phyloP scores from a whole-genome alignment of 2,113 vertebrate species.

The Ammodytes marinus region DNA sequence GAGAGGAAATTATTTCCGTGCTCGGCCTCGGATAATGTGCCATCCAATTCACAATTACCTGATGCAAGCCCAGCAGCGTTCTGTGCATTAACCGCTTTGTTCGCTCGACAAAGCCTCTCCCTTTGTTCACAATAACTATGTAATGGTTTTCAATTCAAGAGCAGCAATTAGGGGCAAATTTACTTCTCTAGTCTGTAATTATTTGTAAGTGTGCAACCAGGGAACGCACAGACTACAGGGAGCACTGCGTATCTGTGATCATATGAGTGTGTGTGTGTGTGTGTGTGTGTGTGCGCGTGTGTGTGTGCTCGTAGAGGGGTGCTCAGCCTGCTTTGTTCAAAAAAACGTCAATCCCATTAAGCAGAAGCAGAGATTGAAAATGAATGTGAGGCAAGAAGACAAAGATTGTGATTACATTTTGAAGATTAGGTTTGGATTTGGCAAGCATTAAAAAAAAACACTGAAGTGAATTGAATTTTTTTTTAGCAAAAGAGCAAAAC shows the following conservation, averaged over 20 bases:
- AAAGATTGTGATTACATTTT: slow-evolving; percentile 23
- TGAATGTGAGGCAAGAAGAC: slow-evolving; percentile 8
- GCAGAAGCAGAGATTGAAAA: slow-evolving; percentile 24
- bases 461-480: not conserved
- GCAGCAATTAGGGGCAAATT: slow-evolving; percentile 37
- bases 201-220: slow-evolving; percentile 40
- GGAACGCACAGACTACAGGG: slow-evolving; percentile 12
- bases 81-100: slow-evolving; percentile 52
- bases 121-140: slow-evolving; percentile 43
- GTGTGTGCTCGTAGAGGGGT: not conserved
- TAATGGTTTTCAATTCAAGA: slow-evolving; percentile 32
- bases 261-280: not conserved
- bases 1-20: not conserved
- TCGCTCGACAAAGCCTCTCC: slow-evolving; percentile 29
- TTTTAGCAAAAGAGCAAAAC: slow-evolving; percentile 8
- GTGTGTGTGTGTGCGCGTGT: not conserved
- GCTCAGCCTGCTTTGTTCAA: slow-evolving; percentile 20
- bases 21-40: slow-evolving; percentile 17
- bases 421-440: not conserved
- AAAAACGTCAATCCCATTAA: slow-evolving; percentile 31
- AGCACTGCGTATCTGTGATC: not conserved
- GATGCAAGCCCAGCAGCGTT: slow-evolving; percentile 22
- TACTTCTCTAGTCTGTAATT: slow-evolving; percentile 48
- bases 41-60: slow-evolving; percentile 30
- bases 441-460: not conserved